A percentile compares a stretch with the other conserved stretches of the same genome.
Evolutionary conservation across 2,888 invertebrate species (phyloP).

Genomic region (Oligia strigilis): DNA sequence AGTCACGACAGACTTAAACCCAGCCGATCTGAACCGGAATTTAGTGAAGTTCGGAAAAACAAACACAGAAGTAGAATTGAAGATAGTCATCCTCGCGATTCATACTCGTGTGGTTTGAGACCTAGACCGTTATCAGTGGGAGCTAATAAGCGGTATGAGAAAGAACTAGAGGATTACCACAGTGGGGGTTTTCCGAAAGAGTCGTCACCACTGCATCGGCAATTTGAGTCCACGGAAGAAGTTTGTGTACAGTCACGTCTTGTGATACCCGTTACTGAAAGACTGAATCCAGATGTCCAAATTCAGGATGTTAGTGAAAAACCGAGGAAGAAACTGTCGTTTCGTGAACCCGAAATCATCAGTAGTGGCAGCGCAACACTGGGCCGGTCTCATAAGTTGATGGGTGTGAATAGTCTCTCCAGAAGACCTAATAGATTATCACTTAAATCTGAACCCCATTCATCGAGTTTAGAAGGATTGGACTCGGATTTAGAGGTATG

Average conservation of each 20-base stretch:
- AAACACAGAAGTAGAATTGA: conserved; percentile 83
- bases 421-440: conserved; percentile 81
- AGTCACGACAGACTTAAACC: conserved; percentile 82
- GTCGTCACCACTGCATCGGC: conserved; percentile 71
- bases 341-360: conserved; percentile 95
- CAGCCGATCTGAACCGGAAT: conserved; percentile 85
- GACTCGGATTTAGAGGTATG: conserved; percentile 91
- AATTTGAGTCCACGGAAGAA: conserved; percentile 83
- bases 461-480: conserved; percentile 90
- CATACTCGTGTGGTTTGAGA: conserved; percentile 69
- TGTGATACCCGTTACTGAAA: conserved; percentile 84
- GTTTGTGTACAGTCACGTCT: conserved; percentile 85
- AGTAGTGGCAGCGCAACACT: conserved; percentile 78
- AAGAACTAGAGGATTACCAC: conserved; percentile 75
- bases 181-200: conserved; percentile 77
- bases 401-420: conserved; percentile 86
- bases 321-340: conserved; percentile 96
- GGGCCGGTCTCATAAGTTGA: conserved; percentile 84
- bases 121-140: conserved; percentile 86
- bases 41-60: conserved; percentile 80
- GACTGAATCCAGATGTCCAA: conserved; percentile 79
- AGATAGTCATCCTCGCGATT: conserved; percentile 72
- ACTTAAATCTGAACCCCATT: conserved; percentile 77
- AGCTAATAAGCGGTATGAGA: conserved; percentile 81
- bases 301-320: conserved; percentile 87